Percentiles rank a stretch among this genome's conserved stretches.
Conservation (phyloP, 2,888 invertebrate species). For the Magallana nippona region DNA sequence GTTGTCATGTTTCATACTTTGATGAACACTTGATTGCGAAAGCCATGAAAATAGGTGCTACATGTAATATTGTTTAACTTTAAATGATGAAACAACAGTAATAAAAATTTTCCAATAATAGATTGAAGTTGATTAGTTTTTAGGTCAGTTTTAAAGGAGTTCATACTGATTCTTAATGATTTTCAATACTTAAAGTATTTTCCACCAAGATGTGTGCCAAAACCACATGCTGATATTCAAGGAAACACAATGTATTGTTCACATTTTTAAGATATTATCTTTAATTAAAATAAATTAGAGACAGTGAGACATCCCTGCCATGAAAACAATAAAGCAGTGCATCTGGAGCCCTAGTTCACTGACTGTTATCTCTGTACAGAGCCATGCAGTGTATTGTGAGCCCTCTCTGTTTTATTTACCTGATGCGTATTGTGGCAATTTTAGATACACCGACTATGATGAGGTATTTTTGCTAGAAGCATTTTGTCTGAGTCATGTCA, state of each 20-base stretch:
- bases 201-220: no score
- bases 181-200: no score
- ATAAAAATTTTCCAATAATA: no score
- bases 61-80: no score
- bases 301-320: neutral
- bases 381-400: neutral
- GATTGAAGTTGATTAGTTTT: no score
- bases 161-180: no score
- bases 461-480: slow-evolving; percentile 19
- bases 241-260: neutral
- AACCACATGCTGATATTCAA: no score
- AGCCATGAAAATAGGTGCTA: no score
- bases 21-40: no score
- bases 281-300: neutral
- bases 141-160: no score
- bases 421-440: slow-evolving; percentile 2
- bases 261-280: neutral
- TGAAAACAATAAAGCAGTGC: slow-evolving; percentile 4
- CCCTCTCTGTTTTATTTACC: neutral
- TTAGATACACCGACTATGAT: slow-evolving; percentile 7
- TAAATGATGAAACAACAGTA: no score
- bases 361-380: neutral
- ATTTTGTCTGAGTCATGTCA: neutral
- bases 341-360: neutral
- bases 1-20: no score